Base-by-base conservation (phyloP, 1,140 invertebrate species). In the Wasmannia auropunctata region DNA sequence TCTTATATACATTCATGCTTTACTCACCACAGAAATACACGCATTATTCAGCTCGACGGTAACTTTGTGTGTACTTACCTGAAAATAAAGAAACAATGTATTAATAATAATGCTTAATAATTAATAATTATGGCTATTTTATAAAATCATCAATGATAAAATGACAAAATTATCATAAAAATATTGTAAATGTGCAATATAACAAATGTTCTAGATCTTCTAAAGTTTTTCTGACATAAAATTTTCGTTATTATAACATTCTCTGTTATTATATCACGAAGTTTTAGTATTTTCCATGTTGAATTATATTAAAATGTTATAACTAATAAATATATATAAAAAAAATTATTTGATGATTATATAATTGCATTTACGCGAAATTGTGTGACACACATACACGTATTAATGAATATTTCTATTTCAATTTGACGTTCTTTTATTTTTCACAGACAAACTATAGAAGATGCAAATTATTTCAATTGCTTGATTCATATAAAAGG, bases 21-120 rank as follows among this genome's bases (percentile, higher is more conserved):
- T 77, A 77, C 75, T 77, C 75, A 77, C 75, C 56, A 0, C 25
- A 63, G 2, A 77, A 43, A 62, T 58, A 58, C 16, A 14, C 4
- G 19, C 10, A 62, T 28, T 40, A 62, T 19, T 63, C 56, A 40
- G 16, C 6, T 6, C 7, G 7, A 14, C 31, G 62, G 2, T 46
- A 63, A 34, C 25, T 62, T 11, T 14, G 7, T 37, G 31, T 34
- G 22, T 58, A 77, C 75, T 77, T 77, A 77, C 75, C 75, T 63
- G 19, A 77, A 77, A 77, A 63, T 22, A 49, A 46, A 77, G 4
- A 46, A 63, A 63, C 10, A n/a, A 22, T 49, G 6, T 31, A 22
- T 77, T 76, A 60, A 62, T 19, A 62, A 62, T 62, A 58, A 11
- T 19, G 10, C 19, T 58, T 19, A 76, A 76, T n/a, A 76, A 58